Base-by-base conservation (phyloP, 2,113 vertebrate genomes). In the Vulpes vulpes region DNA sequence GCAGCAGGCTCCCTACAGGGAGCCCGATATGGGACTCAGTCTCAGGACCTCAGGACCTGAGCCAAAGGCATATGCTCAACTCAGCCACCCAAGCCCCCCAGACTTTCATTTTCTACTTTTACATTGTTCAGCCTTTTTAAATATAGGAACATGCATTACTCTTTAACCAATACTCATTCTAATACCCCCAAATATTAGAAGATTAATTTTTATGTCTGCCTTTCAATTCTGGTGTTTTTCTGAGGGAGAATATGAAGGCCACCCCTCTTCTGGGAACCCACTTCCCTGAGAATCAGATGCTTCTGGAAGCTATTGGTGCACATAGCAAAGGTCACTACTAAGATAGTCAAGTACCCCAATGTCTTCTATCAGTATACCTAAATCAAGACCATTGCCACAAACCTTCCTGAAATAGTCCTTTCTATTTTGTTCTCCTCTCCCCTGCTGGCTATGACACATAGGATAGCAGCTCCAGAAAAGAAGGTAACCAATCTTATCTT, bases 171-270 rank as follows among this genome's bases (percentile, higher is more conserved):
- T 30, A 55, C 55, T 27, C 64, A 87, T 74, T 30, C 35, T n/a
- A 74, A 35, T 89, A 73, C 32, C 76, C 9, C 4, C 14, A 93
- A 43, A 95, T 43, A 79, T 22, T 51, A 96, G 27, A 95, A 95
- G 59, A 74, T 22, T 95, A 79, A 74, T 51, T 93, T 95, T 96
- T 84, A 89, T n/a, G 20, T 76, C 38, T 91, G 80, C 73, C n/a
- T 87, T 97, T 92, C 92, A 97, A 94, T 51, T 94, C 19, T 90
- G 59, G 83, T 62, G 57, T 95, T 96, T 94, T 74, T 49, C 64
- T 95, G 60, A 53, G 3, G 51, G 49, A 94, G 30, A 67, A 89
- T 25, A 6, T 32, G 74, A 95, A 96, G 43, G 65, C 25, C 15
- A 51, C 38, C 20, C 11, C 11, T 11, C 22, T 35, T 32, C 35